Evolutionary conservation across 2,797 vertebrate genomes (phyloP).

Genomic region (Poeciliopsis gracilis): DNA sequence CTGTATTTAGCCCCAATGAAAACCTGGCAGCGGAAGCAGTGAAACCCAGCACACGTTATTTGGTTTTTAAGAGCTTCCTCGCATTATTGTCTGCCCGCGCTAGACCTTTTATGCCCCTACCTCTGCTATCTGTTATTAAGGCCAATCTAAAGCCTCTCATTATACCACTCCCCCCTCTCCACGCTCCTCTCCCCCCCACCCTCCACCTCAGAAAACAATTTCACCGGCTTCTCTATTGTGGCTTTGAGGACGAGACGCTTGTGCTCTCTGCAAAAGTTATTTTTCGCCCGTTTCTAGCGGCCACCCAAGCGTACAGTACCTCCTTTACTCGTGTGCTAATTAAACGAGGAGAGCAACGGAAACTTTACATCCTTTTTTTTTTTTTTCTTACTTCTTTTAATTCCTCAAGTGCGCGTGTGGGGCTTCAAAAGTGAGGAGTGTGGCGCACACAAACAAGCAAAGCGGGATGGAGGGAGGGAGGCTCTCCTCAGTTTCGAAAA

Average conservation of each 20-base stretch:
- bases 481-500: conserved; percentile 19
- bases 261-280: conserved; percentile 64
- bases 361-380: conserved; percentile 73
- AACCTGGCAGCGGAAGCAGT: conserved; percentile 76
- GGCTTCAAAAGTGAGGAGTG: conserved; percentile 56
- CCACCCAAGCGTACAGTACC: conserved; percentile 75
- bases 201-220: conserved; percentile 65
- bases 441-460: conserved; percentile 44
- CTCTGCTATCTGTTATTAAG: conserved; percentile 82
- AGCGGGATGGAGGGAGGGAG: conserved; percentile 20
- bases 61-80: conserved; percentile 80
- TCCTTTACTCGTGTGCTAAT: conserved; percentile 73
- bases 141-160: conserved; percentile 78
- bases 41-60: conserved; percentile 77
- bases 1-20: conserved; percentile 81
- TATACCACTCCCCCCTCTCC: conserved; percentile 47
- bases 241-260: conserved; percentile 67
- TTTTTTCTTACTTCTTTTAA: conserved; percentile 49
- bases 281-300: conserved; percentile 69
- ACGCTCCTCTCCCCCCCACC: neutral
- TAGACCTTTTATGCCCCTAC: conserved; percentile 75
- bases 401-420: conserved; percentile 54
- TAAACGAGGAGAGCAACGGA: conserved; percentile 71
- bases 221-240: conserved; percentile 60
- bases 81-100: conserved; percentile 78